Conservation (phyloP, 1,140 invertebrate genomes). For the Sarcophaga bullata region DNA sequence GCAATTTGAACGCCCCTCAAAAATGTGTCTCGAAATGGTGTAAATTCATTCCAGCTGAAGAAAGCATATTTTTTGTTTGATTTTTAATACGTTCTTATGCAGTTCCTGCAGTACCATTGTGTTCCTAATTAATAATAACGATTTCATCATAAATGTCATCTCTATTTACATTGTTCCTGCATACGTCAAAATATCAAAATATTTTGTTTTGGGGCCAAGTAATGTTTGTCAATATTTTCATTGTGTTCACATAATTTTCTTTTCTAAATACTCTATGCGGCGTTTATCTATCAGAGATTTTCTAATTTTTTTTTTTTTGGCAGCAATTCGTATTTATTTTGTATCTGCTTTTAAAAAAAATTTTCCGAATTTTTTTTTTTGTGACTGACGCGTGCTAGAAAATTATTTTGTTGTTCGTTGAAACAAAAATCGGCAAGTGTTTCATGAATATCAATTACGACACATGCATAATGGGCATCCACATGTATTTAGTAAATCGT, state of each 20-base stretch:
- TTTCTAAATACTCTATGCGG: background rate
- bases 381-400: background rate
- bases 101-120: too few species aligned
- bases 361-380: background rate
- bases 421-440: background rate
- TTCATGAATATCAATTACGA: constrained; percentile 1
- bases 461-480: background rate
- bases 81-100: too few species aligned
- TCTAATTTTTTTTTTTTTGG: background rate
- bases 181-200: background rate
- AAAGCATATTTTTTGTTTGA: too few species aligned
- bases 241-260: background rate
- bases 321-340: background rate
- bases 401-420: background rate
- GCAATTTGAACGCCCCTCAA: too few species aligned
- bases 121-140: background rate
- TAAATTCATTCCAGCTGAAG: too few species aligned
- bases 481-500: too few species aligned
- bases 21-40: too few species aligned
- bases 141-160: constrained; percentile 10
- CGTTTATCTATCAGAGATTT: background rate
- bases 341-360: background rate
- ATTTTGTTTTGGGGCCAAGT: background rate
- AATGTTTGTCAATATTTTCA: background rate
- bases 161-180: background rate